phyloP scores from a whole-genome alignment of 2,888 invertebrate species.

The Augochlorella aurata region DNA sequence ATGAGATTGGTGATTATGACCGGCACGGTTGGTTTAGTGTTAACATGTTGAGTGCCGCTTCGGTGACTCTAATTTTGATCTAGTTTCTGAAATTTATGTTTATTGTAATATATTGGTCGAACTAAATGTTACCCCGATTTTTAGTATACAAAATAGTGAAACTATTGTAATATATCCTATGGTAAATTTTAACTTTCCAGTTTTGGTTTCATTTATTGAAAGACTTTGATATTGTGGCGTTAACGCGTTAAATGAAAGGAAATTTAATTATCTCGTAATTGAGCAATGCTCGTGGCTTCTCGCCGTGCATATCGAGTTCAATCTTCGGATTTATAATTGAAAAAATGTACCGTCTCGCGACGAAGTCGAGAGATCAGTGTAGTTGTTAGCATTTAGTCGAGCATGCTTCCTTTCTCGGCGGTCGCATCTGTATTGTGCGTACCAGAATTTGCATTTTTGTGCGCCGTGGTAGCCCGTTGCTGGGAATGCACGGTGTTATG shows the following conservation, averaged over 20 bases:
- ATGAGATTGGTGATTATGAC: too few relatives aligned
- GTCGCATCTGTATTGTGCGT: background rate
- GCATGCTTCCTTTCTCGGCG: background rate
- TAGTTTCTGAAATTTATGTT: too few relatives aligned
- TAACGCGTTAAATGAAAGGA: background rate
- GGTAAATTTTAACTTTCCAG: too few relatives aligned
- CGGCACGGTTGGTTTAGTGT: too few relatives aligned
- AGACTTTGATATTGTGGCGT: too few relatives aligned
- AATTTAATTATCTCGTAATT: background rate
- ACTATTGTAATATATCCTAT: too few relatives aligned
- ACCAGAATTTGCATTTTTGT: slow-evolving; percentile 35
- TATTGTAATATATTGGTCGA: too few relatives aligned
- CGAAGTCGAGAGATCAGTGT: background rate
- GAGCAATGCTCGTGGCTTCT: background rate
- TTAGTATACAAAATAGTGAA: too few relatives aligned
- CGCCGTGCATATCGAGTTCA: background rate
- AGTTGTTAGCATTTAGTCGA: background rate
- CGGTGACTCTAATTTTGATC: too few relatives aligned
- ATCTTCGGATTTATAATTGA: slow-evolving; percentile 12
- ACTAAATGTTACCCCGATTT: too few relatives aligned
- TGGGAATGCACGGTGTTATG: slow-evolving; percentile 44
- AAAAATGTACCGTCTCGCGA: background rate
- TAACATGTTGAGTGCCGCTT: too few relatives aligned
- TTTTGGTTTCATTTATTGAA: too few relatives aligned
- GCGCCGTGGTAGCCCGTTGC: slow-evolving; percentile 18